A percentile compares a stretch with the other conserved stretches of the same genome.
phyloP scores from a whole-genome alignment of 1,140 invertebrate species.

The Drosophila athabasca region DNA sequence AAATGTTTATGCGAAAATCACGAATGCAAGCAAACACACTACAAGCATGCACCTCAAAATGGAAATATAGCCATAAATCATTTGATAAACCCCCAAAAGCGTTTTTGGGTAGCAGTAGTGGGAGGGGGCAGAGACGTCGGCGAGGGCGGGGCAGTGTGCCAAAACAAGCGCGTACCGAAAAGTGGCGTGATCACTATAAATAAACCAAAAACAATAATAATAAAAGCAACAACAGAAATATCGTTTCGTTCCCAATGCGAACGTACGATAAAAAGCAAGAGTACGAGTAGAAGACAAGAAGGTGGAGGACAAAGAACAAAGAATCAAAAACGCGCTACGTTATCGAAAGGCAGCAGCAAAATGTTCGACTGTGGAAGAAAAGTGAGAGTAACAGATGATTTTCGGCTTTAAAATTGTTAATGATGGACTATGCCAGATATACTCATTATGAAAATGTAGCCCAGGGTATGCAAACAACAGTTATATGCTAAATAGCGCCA shows the following conservation, averaged over 20 bases:
- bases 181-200: slow-evolving; percentile 77
- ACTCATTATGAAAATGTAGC: background rate
- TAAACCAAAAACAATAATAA: slow-evolving; percentile 63
- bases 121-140: background rate
- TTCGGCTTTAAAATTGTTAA: slow-evolving; percentile 7
- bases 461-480: slow-evolving; percentile 40
- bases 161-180: slow-evolving; percentile 44
- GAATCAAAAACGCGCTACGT: slow-evolving; percentile 36
- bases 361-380: slow-evolving; percentile 14
- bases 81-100: slow-evolving; percentile 38
- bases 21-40: slow-evolving; percentile 16
- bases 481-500: slow-evolving; percentile 35
- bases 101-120: background rate
- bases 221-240: slow-evolving; percentile 50
- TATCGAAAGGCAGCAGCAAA: slow-evolving; percentile 23
- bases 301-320: slow-evolving; percentile 27
- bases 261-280: slow-evolving; percentile 56
- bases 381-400: slow-evolving; percentile 31
- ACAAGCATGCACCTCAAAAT: slow-evolving; percentile 17
- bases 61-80: slow-evolving; percentile 53
- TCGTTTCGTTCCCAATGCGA: slow-evolving; percentile 20
- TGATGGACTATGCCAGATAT: background rate
- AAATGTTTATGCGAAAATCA: slow-evolving; percentile 21
- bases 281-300: slow-evolving; percentile 26
- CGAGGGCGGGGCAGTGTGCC: slow-evolving; percentile 6